These are phyloP conservation scores for Choloepus hoffmanni DNA, from an alignment of 2,113 vertebrate genomes.

Conservation along the genomic window DNA sequence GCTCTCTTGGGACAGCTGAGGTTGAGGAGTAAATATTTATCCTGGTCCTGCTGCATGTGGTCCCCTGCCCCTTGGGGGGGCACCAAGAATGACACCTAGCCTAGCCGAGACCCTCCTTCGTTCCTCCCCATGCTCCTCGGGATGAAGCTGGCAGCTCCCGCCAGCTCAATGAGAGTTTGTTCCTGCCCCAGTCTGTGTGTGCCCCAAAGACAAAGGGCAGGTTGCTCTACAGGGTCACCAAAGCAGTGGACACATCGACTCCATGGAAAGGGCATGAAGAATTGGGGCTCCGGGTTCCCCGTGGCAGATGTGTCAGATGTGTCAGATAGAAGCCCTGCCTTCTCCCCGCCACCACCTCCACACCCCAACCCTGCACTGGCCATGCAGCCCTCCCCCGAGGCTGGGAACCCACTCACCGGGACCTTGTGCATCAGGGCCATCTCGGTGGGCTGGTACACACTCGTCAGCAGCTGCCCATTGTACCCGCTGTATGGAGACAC, in stretches of 20 bases:
- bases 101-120: not conserved
- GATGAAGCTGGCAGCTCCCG: not conserved
- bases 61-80: not conserved
- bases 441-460: constrained; percentile 97
- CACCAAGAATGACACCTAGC: not conserved
- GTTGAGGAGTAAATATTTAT: not conserved
- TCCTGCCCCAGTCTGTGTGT: not conserved
- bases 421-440: constrained; percentile 95
- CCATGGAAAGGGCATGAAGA: not conserved
- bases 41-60: not conserved
- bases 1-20: not conserved
- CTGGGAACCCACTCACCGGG: constrained; percentile 81
- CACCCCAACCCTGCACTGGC: not conserved
- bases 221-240: accelerated
- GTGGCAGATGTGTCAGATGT: accelerated
- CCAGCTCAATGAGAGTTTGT: accelerated
- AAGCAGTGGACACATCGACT: accelerated
- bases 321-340: not conserved
- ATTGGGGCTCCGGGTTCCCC: not conserved
- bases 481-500: constrained; percentile 96
- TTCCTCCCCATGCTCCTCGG: not conserved
- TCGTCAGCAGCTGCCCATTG: constrained; percentile 93
- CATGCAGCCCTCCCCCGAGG: accelerated
- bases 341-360: not conserved
- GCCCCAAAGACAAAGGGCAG: not conserved